phyloP scores from a whole-genome alignment of 2,113 vertebrate species.

The Emydocephalus ijimae region DNA sequence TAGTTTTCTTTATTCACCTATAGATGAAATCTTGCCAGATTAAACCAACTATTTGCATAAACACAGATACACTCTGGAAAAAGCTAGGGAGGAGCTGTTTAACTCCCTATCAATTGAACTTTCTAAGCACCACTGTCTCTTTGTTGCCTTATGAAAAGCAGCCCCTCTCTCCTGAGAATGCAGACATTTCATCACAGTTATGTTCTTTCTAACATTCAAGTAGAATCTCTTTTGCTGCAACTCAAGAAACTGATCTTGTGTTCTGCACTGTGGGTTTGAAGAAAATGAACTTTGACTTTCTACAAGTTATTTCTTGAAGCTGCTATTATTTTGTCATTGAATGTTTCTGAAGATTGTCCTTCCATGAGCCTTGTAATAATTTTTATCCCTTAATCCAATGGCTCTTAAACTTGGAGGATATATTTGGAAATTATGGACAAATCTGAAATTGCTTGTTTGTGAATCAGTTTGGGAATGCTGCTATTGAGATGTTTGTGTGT shows the following conservation, averaged over 20 bases:
- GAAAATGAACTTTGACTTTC: not conserved
- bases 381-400: not conserved
- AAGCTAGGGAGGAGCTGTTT: not conserved
- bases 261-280: not conserved
- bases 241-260: not conserved
- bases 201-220: not conserved
- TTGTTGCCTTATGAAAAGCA: not conserved
- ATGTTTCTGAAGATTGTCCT: not conserved
- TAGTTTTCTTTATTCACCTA: not conserved
- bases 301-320: not conserved
- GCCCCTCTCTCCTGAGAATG: not conserved
- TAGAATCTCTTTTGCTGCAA: not conserved
- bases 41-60: not conserved
- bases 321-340: not conserved
- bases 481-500: not conserved
- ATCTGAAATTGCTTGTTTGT: not conserved
- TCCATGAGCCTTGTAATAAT: not conserved
- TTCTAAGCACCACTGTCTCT: not conserved
- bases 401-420: not conserved
- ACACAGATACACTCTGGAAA: not conserved
- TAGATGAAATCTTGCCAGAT: not conserved
- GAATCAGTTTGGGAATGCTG: not conserved
- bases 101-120: not conserved
- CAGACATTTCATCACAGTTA: not conserved
- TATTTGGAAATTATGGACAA: not conserved